Evolutionary conservation across 2,797 vertebrate genomes (phyloP).

Genomic region (Euthynnus affinis): DNA sequence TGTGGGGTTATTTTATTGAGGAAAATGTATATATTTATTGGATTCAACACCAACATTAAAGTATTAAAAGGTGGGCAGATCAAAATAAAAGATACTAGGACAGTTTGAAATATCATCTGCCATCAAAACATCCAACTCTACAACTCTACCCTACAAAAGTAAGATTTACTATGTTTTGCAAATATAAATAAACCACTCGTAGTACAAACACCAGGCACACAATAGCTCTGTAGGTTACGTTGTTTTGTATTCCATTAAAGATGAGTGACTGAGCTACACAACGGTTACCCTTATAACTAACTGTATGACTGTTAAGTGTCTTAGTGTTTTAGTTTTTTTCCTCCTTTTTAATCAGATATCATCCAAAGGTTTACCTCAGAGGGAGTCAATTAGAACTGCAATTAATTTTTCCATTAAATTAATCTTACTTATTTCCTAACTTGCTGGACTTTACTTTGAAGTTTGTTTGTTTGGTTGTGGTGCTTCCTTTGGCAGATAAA

Average conservation of each 20-base stretch:
- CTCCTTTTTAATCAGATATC: constrained; percentile 39
- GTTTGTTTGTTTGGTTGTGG: constrained; percentile 65
- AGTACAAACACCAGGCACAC: background rate
- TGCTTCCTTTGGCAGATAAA: constrained; percentile 55
- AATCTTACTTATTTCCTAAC: constrained; percentile 57
- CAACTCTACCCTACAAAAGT: no score
- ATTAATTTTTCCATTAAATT: constrained; percentile 77
- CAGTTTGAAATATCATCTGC: background rate
- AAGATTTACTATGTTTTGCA: background rate
- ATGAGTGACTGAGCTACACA: background rate
- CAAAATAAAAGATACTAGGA: constrained; percentile 13
- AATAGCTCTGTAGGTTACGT: background rate
- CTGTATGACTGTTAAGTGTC: background rate
- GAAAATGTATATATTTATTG: constrained; percentile 9
- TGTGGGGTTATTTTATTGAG: background rate
- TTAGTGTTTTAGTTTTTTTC: background rate
- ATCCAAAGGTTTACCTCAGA: constrained; percentile 61
- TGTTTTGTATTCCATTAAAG: constrained; percentile 2
- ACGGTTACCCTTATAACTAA: background rate
- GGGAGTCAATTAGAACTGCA: constrained; percentile 60
- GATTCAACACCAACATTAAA: constrained; percentile 33
- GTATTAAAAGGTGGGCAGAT: background rate
- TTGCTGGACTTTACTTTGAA: constrained; percentile 61
- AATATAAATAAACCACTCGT: background rate
- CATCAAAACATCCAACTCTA: background rate